Conservation (phyloP, 2,888 invertebrate species). For the Tromatobia lineatoria region DNA sequence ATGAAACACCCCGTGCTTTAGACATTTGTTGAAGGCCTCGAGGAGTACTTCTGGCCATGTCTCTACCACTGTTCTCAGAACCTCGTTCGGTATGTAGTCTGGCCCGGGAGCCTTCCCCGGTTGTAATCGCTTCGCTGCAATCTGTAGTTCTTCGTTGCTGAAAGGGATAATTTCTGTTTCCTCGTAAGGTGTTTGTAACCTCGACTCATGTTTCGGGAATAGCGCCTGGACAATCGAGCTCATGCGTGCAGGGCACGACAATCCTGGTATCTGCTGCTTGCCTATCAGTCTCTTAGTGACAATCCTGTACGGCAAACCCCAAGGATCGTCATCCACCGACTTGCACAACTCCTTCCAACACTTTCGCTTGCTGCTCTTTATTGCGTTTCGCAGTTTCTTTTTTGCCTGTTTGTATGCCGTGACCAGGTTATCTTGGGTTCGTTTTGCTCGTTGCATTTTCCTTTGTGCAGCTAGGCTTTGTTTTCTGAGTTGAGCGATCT, state of each 20-base stretch:
- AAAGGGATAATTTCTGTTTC: too few relatives aligned
- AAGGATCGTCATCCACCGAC: slow-evolving; percentile 45
- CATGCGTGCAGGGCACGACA: slow-evolving; percentile 36
- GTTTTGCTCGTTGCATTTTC: slow-evolving; percentile 12
- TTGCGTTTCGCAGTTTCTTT: slow-evolving; percentile 36
- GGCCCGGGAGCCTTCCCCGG: too few relatives aligned
- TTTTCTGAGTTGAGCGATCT: slow-evolving; percentile 13
- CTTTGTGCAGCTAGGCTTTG: background rate
- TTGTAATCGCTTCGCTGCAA: too few relatives aligned
- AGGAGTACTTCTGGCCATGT: too few relatives aligned
- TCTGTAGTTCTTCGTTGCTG: too few relatives aligned
- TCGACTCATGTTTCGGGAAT: too few relatives aligned
- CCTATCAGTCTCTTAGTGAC: slow-evolving; percentile 15
- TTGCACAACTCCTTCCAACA: slow-evolving; percentile 40
- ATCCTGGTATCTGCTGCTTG: slow-evolving; percentile 18
- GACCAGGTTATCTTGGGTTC: background rate
- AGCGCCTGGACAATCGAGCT: background rate
- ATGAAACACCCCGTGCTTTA: background rate
- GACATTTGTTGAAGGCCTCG: too few relatives aligned
- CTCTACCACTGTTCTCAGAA: too few relatives aligned
- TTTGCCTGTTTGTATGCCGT: background rate
- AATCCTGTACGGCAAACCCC: slow-evolving; percentile 48
- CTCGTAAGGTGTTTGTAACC: too few relatives aligned
- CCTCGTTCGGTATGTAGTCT: too few relatives aligned
- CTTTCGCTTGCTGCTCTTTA: slow-evolving; percentile 45